Evolutionary conservation across 1,140 invertebrate genomes (phyloP), one percentile per base, ranked within the genome.

Genomic region (Pogonomyrmex californicus): DNA sequence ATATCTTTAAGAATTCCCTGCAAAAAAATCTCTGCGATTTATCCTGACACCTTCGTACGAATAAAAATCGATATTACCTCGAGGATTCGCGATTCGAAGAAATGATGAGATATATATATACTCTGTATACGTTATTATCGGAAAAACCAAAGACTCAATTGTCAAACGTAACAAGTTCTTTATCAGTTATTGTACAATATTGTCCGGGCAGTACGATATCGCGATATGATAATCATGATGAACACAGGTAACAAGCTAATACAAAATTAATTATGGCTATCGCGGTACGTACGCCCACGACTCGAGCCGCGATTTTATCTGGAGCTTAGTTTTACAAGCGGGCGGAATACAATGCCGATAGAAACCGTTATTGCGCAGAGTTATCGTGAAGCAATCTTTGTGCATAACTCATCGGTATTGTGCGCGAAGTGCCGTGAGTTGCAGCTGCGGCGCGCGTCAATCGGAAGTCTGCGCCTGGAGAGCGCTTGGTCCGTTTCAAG

Each of bases 391-490:
- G 14, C 79, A 60, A 82, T 82, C 79, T 82, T 23, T 68, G 79
- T 71, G 79, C 79, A 82, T 82, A 82, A 82, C 66, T 82, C 66
- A 82, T 82, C 79, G 66, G 75, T 54, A 73, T 82, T 82, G 66
- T 82, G 41, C 66, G 17, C 66, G 41, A 73, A 73, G 76, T 79
- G 62, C 23, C 33, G 76, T 51, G 60, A 65, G 49, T 58, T 56
- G 63, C 78, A 71, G 65, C 49, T 58, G 51, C 66, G 30, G n/a
- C 38, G 62, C 44, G 36, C 77, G 41, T 82, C 79, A 82, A 82
- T 82, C 79, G 79, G 41, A 58, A 60, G 66, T 73, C 66, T 36
- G 10, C 38, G 76, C 6, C 30, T 30, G 17, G 5, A 36, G 33
- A 38, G 38, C 4, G 17, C 23, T 23, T 23, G 23, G 36, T 73